A percentile compares a stretch with the other conserved stretches of the same genome.
Conservation (phyloP, 2,888 invertebrate genomes). For the Bellardia bayeri region DNA sequence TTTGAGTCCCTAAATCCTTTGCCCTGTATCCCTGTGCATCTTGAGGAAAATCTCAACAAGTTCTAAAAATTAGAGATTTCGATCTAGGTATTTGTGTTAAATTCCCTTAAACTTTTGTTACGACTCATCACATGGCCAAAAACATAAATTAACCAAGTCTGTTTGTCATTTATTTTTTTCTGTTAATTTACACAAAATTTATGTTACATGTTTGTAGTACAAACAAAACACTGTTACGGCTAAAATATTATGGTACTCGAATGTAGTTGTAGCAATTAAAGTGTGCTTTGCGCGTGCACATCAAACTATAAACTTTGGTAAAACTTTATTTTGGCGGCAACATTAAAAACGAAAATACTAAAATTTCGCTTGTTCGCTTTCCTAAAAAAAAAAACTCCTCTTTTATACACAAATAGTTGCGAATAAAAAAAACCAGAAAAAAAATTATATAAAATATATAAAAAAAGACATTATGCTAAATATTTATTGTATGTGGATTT, state of each 20-base stretch:
- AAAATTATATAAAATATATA: slow-evolving; percentile 25
- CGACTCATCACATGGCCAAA: slow-evolving; percentile 13
- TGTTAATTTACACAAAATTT: slow-evolving; percentile 29
- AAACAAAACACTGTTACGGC: slow-evolving; percentile 31
- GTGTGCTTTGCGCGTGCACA: slow-evolving; percentile 72
- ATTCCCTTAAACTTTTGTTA: slow-evolving; percentile 1
- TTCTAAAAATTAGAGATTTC: neutral
- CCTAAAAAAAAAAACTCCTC: slow-evolving; percentile 45
- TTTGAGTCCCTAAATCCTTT: no score
- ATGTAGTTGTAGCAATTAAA: slow-evolving; percentile 64
- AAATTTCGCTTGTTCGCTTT: slow-evolving; percentile 56
- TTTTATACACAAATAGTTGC: slow-evolving; percentile 47
- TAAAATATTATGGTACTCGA: slow-evolving; percentile 46
- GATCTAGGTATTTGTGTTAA: slow-evolving; percentile 2
- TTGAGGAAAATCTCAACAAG: neutral
- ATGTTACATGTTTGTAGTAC: slow-evolving; percentile 53
- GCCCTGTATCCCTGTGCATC: neutral
- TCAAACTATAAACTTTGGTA: slow-evolving; percentile 46
- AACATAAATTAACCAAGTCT: slow-evolving; percentile 31
- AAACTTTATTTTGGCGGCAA: slow-evolving; percentile 50
- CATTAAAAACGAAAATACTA: slow-evolving; percentile 42
- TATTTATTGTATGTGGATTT: slow-evolving; percentile 61
- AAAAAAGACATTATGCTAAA: slow-evolving; percentile 62
- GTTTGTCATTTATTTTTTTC: neutral
- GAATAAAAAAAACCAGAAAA: slow-evolving; percentile 38